phyloP scores from a whole-genome alignment of 92 coral and sea anemone genomes.

The Parazoanthus swiftii region DNA sequence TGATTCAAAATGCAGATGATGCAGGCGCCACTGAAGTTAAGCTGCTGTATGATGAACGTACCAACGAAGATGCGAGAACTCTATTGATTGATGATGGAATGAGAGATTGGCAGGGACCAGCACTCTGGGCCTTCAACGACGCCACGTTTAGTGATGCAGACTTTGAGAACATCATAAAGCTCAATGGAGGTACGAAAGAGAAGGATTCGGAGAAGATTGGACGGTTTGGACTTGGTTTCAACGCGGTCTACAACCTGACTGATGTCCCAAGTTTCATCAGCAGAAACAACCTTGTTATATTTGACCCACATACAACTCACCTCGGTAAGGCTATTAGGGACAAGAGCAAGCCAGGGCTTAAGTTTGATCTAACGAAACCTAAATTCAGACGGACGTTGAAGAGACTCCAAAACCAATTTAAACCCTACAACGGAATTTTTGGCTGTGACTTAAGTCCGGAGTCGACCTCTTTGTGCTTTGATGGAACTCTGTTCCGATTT shows the following conservation, averaged over 20 bases:
- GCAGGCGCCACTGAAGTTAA: constrained; percentile 82
- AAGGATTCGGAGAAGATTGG: too few species aligned
- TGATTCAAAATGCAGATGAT: constrained; percentile 87
- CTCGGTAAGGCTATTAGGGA: too few species aligned
- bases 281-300: too few species aligned
- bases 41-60: constrained; percentile 75
- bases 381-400: constrained; percentile 39
- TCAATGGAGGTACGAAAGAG: too few species aligned
- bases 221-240: too few species aligned
- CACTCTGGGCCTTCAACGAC: constrained; percentile 88
- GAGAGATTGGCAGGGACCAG: constrained; percentile 90
- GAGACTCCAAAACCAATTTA: constrained; percentile 65
- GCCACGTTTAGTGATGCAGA: constrained; percentile 28
- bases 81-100: constrained; percentile 75
- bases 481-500: constrained; percentile 80
- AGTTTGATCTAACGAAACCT: constrained; percentile 39
- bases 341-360: too few species aligned
- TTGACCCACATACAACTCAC: too few species aligned
- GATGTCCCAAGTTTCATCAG: too few species aligned
- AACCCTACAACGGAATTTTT: constrained; percentile 74
- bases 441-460: constrained; percentile 61
- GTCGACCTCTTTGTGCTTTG: constrained; percentile 36
- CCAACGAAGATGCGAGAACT: constrained; percentile 65
- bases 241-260: too few species aligned
- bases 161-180: too few species aligned